Percentiles rank a stretch among this genome's conserved stretches.
Evolutionary conservation across 2,113 vertebrate genomes (phyloP).

Genomic region (Oryctolagus cuniculus): DNA sequence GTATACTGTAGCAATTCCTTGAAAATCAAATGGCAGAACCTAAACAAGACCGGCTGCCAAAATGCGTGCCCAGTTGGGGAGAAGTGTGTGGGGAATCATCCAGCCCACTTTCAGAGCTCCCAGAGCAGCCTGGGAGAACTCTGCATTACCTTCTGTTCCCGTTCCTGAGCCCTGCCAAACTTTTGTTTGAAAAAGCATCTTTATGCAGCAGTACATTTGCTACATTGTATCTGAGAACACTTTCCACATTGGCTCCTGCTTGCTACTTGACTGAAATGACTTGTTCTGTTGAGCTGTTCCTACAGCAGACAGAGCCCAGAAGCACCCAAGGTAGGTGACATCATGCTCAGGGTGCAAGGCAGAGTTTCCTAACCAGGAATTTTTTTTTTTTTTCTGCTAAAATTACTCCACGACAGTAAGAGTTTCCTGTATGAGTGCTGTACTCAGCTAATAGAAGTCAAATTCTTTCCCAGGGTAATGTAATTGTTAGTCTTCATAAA

Average conservation of each 20-base stretch:
- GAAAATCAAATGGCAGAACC: conserved; percentile 77
- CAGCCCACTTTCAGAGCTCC: conserved; percentile 71
- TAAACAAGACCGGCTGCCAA: conserved; percentile 79
- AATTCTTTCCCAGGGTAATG: conserved; percentile 77
- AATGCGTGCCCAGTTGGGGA: conserved; percentile 77
- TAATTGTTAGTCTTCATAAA: conserved; percentile 80
- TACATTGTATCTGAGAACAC: conserved; percentile 68
- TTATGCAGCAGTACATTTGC: conserved; percentile 79
- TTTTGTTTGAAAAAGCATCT: conserved; percentile 82
- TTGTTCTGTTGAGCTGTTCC: conserved; percentile 46
- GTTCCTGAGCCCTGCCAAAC: conserved; percentile 79
- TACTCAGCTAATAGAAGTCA: conserved; percentile 81
- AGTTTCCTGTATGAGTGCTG: conserved; percentile 68
- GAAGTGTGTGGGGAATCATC: conserved; percentile 75
- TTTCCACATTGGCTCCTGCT: conserved; percentile 71
- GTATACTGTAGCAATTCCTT: conserved; percentile 73
- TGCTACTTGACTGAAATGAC: conserved; percentile 61
- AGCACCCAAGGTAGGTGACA: conserved; percentile 35
- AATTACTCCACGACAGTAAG: conserved; percentile 63
- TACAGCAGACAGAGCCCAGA: conserved; percentile 28
- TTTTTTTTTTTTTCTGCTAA: conserved; percentile 64
- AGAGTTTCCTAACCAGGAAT: conserved; percentile 45
- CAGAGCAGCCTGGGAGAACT: conserved; percentile 82
- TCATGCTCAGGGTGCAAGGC: conserved; percentile 38
- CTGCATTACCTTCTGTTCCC: conserved; percentile 76